Evolutionary conservation across 2,888 invertebrate species (phyloP), one percentile per base, ranked within the genome.

Genomic region (Spatulosminthurus flaviceps): DNA sequence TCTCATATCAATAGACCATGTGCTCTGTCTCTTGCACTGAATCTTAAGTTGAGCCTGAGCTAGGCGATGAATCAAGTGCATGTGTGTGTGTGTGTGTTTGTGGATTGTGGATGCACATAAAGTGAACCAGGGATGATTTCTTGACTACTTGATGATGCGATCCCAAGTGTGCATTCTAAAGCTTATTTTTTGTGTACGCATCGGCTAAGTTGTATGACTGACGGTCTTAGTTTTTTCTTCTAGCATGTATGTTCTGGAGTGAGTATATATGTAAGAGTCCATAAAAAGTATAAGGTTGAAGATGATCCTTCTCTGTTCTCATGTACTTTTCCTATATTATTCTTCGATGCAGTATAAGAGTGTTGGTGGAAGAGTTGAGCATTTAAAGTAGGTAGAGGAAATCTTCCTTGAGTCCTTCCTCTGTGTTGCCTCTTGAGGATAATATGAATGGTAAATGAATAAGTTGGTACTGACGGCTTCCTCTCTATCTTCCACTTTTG

Each of bases 311-410:
- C n/a, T n/a, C n/a, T n/a, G n/a, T n/a, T n/a, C n/a, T n/a, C n/a
- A n/a, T n/a, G n/a, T n/a, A n/a, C n/a, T n/a, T n/a, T n/a, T n/a
- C n/a, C n/a, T n/a, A n/a, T n/a, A n/a, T n/a, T n/a, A n/a, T n/a
- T n/a, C n/a, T n/a, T n/a, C n/a, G n/a, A 34, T 34, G 34, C 9
- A 34, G 34, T 9, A 34, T 34, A 9, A n/a, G 34, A 34, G 34
- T 34, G 9, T 4, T 34, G 9, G 34, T 34, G 9, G 34, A 7
- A 34, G 34, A 7, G 34, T 19, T 51, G 51, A 19, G 69, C 34
- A 19, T 69, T 69, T 69, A 69, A 69, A 69, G 21, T 21, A 69
- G 69, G 69, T 34, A 69, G n/a, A n/a, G 69, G 69, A 69, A 69
- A 69, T 69, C 69, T 69, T 34, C 19, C 26, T 51, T 51, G 16